Conservation (phyloP, 2,888 invertebrate species). For the Cotesia congregata region DNA sequence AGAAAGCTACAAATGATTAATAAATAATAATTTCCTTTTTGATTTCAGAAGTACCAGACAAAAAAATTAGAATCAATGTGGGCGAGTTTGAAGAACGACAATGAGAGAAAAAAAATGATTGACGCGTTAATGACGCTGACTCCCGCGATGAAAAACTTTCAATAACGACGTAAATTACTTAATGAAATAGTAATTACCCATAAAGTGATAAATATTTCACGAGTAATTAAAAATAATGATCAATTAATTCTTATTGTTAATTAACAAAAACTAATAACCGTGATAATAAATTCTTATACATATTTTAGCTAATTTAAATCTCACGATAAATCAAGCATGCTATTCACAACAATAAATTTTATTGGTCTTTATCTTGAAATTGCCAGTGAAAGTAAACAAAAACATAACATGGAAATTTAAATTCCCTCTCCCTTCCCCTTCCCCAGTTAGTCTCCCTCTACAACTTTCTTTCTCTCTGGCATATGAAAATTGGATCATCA, state of each 20-base stretch:
- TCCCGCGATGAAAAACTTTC: slow-evolving; percentile 62
- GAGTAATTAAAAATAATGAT: background rate
- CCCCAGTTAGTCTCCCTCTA: background rate
- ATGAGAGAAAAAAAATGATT: slow-evolving; percentile 74
- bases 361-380: background rate
- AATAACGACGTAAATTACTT: slow-evolving; percentile 43
- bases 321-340: background rate
- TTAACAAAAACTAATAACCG: background rate
- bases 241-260: background rate
- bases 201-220: background rate
- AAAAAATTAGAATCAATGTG: slow-evolving; percentile 77
- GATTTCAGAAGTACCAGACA: slow-evolving; percentile 76
- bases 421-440: background rate
- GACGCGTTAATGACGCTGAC: slow-evolving; percentile 66
- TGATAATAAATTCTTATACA: background rate
- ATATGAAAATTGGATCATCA: background rate
- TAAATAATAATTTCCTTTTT: background rate
- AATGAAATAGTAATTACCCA: background rate
- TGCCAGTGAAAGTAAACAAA: background rate
- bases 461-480: background rate
- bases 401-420: background rate
- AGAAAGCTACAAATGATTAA: background rate
- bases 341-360: background rate
- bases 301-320: background rate
- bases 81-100: slow-evolving; percentile 75